phyloP scores from a whole-genome alignment of 1,140 invertebrate genomes.

The Zaprionus tsacasi region DNA sequence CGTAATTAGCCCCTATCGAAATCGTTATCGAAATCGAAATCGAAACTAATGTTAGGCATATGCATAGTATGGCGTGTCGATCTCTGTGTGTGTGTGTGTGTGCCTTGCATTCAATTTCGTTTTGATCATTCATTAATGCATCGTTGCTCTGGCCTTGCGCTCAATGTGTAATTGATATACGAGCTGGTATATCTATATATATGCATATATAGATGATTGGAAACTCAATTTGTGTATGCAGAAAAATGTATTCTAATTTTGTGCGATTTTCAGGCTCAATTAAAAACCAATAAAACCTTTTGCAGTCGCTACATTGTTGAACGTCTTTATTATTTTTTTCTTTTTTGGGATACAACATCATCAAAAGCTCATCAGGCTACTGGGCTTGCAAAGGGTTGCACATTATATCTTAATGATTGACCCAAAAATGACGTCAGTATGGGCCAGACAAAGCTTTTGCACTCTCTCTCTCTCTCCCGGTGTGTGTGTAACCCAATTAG shows the following conservation, averaged over 20 bases:
- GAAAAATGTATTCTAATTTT: constrained; percentile 11
- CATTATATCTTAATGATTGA: constrained; percentile 33
- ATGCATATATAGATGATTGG: neutral
- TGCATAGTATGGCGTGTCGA: neutral
- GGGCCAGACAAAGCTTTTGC: constrained; percentile 16
- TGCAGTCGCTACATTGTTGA: constrained; percentile 18
- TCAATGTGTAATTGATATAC: constrained; percentile 70
- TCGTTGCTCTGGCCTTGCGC: constrained; percentile 57
- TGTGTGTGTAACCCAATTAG: constrained; percentile 32
- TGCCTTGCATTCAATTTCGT: constrained; percentile 55
- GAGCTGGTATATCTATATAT: constrained; percentile 23
- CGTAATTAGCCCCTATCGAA: constrained; percentile 59
- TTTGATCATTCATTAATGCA: constrained; percentile 51
- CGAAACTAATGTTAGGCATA: constrained; percentile 45
- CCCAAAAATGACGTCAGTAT: constrained; percentile 34
- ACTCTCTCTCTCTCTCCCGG: neutral
- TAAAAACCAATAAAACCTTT: neutral
- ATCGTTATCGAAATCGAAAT: constrained; percentile 26
- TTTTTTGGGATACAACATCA: constrained; percentile 15
- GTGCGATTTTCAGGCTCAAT: neutral
- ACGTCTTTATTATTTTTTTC: neutral
- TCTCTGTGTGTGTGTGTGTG: neutral
- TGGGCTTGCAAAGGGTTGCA: constrained; percentile 20
- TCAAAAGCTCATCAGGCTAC: constrained; percentile 53
- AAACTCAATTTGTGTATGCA: constrained; percentile 13